A percentile compares a stretch with the other conserved stretches of the same genome.
Evolutionary conservation across 2,113 vertebrate species (phyloP).

Genomic region (Myiopsitta monachus): DNA sequence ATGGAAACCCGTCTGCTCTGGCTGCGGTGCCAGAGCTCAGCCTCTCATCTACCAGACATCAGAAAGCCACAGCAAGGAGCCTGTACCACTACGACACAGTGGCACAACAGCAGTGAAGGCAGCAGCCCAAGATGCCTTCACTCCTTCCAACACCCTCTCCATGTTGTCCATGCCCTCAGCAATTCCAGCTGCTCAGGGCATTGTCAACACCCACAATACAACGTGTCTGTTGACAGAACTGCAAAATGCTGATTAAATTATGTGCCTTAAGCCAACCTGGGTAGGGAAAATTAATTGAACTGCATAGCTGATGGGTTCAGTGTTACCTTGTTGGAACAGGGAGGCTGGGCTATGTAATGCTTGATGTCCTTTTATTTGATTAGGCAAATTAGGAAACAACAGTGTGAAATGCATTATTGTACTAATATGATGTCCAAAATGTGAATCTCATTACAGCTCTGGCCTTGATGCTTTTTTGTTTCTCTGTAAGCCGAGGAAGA

Average conservation of each 20-base stretch:
- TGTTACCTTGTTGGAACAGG: background rate
- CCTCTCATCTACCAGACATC: too few relatives aligned
- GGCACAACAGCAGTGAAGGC: rapidly evolving
- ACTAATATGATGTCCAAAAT: conserved; percentile 31
- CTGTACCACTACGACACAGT: rapidly evolving
- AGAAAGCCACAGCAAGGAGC: background rate
- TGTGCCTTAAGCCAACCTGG: conserved; percentile 26
- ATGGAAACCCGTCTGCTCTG: background rate
- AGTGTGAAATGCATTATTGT: conserved; percentile 58
- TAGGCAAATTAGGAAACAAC: conserved; percentile 59
- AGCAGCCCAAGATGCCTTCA: rapidly evolving
- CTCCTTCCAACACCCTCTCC: background rate
- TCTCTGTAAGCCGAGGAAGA: background rate
- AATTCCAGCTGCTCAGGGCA: background rate
- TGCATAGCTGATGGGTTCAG: conserved; percentile 6
- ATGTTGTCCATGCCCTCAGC: rapidly evolving
- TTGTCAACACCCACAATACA: background rate
- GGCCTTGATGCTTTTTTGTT: background rate
- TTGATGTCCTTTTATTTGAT: conserved; percentile 58
- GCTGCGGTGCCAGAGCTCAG: background rate
- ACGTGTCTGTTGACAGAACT: background rate
- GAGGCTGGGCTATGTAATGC: conserved; percentile 44
- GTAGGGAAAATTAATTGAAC: conserved; percentile 34
- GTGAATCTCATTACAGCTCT: conserved; percentile 31
- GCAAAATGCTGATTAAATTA: background rate